phyloP scores from a whole-genome alignment of 2,113 vertebrate genomes.

The Delphinapterus leucas region DNA sequence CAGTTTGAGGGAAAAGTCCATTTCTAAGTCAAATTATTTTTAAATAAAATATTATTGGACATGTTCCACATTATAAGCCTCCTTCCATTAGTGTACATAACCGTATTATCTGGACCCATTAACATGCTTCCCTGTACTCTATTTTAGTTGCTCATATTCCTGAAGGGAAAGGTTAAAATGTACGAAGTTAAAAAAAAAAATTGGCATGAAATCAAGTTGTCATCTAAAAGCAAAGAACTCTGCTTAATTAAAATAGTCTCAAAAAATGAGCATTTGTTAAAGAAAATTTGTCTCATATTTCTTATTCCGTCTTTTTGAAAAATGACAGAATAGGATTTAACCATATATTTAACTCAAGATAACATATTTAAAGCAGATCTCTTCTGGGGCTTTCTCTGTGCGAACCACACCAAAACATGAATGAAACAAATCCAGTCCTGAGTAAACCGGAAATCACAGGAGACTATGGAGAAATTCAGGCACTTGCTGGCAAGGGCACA shows the following conservation, averaged over 20 bases:
- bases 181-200: background rate
- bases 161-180: slow-evolving; percentile 31
- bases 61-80: background rate
- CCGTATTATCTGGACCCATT: background rate
- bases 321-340: background rate
- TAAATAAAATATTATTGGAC: background rate
- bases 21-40: slow-evolving; percentile 46
- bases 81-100: background rate
- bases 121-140: background rate
- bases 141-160: background rate
- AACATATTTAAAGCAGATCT: background rate
- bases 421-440: background rate
- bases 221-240: slow-evolving; percentile 18
- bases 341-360: background rate
- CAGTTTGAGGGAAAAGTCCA: background rate
- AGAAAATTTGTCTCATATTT: slow-evolving; percentile 8
- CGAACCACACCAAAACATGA: background rate
- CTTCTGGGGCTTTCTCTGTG: background rate
- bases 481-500: background rate
- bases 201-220: background rate
- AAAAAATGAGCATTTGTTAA: slow-evolving; percentile 21
- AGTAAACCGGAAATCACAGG: background rate
- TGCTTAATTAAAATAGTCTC: slow-evolving; percentile 21
- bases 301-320: background rate
- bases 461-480: background rate